These are phyloP conservation scores for Cantharis lateralis DNA, from an alignment of 2,888 invertebrate genomes.

Conservation along the genomic window DNA sequence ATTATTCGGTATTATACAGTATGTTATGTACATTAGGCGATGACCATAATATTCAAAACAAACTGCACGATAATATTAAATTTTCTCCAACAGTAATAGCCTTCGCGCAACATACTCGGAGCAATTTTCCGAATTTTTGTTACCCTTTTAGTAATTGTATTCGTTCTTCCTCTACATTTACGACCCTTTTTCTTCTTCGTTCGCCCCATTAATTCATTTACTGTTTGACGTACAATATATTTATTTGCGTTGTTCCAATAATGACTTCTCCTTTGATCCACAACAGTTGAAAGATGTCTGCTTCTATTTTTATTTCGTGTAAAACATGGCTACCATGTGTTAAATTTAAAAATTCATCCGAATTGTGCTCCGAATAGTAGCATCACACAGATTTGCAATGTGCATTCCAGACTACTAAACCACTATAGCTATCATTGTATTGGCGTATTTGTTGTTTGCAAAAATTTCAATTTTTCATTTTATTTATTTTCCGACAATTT, in stretches of 20 bases:
- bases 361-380: neutral
- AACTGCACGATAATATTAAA: neutral
- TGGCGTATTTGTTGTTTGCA: neutral
- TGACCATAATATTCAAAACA: neutral
- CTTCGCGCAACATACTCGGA: neutral
- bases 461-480: neutral
- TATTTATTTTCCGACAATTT: neutral
- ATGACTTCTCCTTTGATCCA: neutral
- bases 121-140: neutral
- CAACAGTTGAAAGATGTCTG: neutral
- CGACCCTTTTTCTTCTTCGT: neutral
- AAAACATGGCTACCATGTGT: neutral
- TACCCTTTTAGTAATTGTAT: neutral
- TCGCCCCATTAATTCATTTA: neutral
- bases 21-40: constrained; percentile 10
- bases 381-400: neutral
- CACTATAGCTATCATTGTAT: neutral
- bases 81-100: neutral
- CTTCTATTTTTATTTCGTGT: too few species aligned
- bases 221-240: neutral
- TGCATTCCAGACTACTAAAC: neutral
- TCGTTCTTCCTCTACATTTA: neutral
- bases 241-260: neutral
- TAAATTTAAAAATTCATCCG: neutral
- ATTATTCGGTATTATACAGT: constrained; percentile 15